Evolutionary conservation across 2,888 invertebrate species (phyloP).

Genomic region (Pherbina coryleti): DNA sequence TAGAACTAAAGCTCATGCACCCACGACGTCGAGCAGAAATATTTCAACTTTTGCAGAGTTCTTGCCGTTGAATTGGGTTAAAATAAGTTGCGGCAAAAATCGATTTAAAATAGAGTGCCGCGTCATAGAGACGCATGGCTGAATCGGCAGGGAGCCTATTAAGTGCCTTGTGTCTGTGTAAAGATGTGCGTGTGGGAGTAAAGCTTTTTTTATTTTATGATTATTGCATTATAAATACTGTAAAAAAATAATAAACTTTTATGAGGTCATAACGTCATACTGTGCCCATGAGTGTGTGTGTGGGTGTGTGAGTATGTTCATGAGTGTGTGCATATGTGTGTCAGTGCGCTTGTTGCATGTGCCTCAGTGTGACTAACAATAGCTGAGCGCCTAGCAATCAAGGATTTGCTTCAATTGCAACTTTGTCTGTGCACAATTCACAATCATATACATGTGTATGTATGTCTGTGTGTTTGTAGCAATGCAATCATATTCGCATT

Average conservation of each 20-base stretch:
- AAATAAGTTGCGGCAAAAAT: conserved; percentile 2
- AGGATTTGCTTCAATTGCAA: no score
- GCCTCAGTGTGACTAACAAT: not conserved
- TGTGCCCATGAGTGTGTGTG: not conserved
- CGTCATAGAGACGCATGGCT: not conserved
- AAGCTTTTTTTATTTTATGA: not conserved
- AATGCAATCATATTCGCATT: no score
- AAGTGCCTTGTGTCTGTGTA: not conserved
- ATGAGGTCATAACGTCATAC: conserved; percentile 23
- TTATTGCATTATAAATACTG: conserved; percentile 29
- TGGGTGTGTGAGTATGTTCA: not conserved
- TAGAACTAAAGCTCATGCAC: not conserved
- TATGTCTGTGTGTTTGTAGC: no score
- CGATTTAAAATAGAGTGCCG: not conserved
- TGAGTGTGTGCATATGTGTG: not conserved
- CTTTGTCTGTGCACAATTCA: no score
- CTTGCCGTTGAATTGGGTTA: conserved; percentile 1
- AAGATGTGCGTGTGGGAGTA: not conserved
- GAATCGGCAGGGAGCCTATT: no score
- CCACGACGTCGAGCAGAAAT: not conserved
- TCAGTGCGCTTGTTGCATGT: not conserved
- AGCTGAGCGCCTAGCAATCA: not conserved
- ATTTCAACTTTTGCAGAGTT: not conserved
- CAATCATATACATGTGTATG: no score
- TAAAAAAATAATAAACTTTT: conserved; percentile 21